Evolutionary conservation across 1,140 invertebrate species (phyloP), one percentile per base, ranked within the genome.

Genomic region (Ceratoteleas bidentatus): DNA sequence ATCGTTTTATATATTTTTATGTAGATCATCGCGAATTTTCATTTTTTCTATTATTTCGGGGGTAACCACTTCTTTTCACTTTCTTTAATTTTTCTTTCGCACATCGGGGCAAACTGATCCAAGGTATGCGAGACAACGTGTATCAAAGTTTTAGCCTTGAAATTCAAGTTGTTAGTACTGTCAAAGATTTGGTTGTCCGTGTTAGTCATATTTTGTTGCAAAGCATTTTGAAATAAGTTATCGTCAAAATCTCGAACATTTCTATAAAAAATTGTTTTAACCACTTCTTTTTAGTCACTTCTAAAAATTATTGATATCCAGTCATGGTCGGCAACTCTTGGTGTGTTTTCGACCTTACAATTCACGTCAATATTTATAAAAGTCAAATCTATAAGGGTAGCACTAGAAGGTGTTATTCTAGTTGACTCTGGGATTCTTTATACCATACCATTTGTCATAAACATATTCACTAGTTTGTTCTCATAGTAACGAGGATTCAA

Each of bases 121-220:
- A n/a, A 15, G 61, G n/a, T 53, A n/a, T 47, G 34, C 0, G 0
- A 4, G 15, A 72, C 14, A 0, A 24, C 53, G 54, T 72, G 45
- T 61, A 72, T 72, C 54, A 72, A 72, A n/a, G 53, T 53, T 54
- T 72, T 62, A 14, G 68, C 56, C 10, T 72, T 45, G 54, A 7
- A 47, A 36, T 72, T 72, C 54, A 72, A 72, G 3, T 72, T 72
- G 49, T 61, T 50, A 34, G 10, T 6, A 7, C 13, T 3, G 11
- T 47, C 11, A 7, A 47, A 47, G 13, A 47, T 47, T n/a, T n/a
- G 13, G 13, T 47, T 47, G 13, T 47, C 11, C 10, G 10, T 47
- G 10, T 40, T 10, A n/a, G n/a, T n/a, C n/a, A n/a, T n/a, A n/a
- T n/a, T n/a, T n/a, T n/a, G n/a, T n/a, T n/a, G n/a, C n/a, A n/a